phyloP scores from a whole-genome alignment of 2,888 invertebrate genomes.

The Tenodera sinensis region DNA sequence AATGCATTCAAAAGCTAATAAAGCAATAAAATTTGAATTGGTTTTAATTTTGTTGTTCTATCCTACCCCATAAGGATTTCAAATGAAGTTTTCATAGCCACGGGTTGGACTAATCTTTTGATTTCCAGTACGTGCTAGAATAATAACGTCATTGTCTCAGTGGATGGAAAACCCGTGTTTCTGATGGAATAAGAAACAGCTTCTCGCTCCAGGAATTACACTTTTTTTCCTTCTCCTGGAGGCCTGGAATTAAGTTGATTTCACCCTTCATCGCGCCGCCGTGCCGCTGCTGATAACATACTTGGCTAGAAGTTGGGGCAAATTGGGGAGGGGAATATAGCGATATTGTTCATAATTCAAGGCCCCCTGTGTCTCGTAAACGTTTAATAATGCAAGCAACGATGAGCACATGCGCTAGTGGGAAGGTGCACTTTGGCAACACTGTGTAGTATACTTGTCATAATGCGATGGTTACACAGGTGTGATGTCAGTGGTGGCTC shows the following conservation, averaged over 20 bases:
- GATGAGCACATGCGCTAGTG: background rate
- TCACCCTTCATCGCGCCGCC: background rate
- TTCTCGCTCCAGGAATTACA: background rate
- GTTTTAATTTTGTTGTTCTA: no score
- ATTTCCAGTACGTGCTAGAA: background rate
- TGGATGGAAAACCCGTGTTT: background rate
- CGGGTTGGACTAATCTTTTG: background rate
- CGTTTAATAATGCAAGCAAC: background rate
- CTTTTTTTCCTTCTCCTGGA: background rate
- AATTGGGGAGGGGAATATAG: background rate
- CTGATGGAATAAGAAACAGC: background rate
- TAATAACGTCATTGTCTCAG: background rate
- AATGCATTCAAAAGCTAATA: no score
- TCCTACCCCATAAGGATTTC: no score
- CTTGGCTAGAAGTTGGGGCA: background rate
- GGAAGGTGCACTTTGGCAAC: background rate
- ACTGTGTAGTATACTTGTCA: background rate
- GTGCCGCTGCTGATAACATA: background rate
- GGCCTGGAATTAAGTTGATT: background rate
- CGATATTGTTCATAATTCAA: background rate
- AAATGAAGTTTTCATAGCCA: no score
- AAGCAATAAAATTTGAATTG: no score
- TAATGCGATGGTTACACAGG: background rate
- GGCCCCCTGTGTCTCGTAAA: background rate
- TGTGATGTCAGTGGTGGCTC: background rate